Conservation (phyloP, 2,113 vertebrate species). For the Saguinus midas region DNA sequence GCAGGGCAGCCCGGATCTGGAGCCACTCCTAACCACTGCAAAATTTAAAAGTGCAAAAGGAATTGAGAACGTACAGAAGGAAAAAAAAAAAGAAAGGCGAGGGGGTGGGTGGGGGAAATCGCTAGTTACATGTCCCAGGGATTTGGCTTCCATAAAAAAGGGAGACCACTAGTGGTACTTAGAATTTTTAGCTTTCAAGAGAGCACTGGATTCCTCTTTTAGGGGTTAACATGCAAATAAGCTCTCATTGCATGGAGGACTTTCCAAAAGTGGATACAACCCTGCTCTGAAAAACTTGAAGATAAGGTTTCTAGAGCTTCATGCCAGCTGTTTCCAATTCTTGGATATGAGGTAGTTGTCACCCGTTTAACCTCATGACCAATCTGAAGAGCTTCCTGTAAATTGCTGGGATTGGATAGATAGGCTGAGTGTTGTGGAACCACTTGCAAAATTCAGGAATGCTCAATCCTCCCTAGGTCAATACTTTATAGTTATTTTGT, state of each 20-base stretch:
- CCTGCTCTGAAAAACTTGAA: neutral
- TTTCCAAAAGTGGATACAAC: neutral
- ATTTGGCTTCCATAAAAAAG: neutral
- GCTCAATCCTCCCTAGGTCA: neutral
- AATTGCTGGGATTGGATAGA: neutral
- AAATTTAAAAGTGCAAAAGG: neutral
- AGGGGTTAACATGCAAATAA: slow-evolving; percentile 4
- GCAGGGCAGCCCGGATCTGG: neutral
- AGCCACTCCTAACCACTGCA: neutral
- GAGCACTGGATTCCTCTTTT: neutral
- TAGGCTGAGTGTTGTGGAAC: neutral
- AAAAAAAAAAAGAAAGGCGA: neutral
- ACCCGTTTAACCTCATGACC: neutral
- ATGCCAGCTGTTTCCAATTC: slow-evolving; percentile 9
- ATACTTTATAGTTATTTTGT: neutral
- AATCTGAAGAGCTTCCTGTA: neutral
- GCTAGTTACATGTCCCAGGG: neutral
- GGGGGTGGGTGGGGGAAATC: neutral
- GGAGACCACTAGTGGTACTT: neutral
- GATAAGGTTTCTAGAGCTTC: neutral
- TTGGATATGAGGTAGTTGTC: slow-evolving; percentile 3
- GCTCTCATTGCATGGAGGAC: neutral
- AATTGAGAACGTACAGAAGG: neutral
- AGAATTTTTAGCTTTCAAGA: neutral
- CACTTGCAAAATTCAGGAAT: neutral